A percentile compares a stretch with the other conserved stretches of the same genome.
phyloP scores from a whole-genome alignment of 1,140 invertebrate genomes.

The Doryteuthis pealeii region DNA sequence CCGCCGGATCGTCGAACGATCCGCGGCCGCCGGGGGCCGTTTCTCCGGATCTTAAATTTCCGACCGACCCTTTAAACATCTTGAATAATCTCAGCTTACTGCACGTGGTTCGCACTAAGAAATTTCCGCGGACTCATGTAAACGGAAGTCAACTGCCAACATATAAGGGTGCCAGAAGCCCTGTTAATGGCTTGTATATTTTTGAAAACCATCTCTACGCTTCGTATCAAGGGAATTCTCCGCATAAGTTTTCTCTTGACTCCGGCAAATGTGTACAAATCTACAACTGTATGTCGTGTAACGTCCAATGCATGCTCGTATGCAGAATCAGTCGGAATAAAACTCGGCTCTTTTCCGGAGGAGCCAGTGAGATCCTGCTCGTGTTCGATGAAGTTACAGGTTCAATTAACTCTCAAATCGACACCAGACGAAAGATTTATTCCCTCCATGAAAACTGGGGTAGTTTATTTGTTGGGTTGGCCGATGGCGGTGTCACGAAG shows the following conservation, averaged over 20 bases:
- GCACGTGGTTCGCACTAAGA: too few relatives aligned
- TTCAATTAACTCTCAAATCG: background rate
- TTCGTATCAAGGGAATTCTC: background rate
- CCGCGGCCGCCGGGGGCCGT: too few relatives aligned
- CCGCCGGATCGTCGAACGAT: too few relatives aligned
- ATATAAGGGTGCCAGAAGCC: background rate
- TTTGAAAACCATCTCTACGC: constrained; percentile 4
- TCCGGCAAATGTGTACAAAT: background rate
- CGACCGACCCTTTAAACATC: too few relatives aligned
- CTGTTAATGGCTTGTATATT: background rate
- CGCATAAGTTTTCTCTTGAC: background rate
- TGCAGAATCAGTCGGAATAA: background rate
- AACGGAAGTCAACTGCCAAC: too few relatives aligned
- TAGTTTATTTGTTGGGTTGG: background rate
- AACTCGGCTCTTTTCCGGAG: background rate
- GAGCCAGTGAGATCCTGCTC: background rate
- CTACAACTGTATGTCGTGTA: background rate
- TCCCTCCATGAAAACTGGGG: background rate
- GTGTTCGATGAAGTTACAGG: background rate
- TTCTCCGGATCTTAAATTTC: too few relatives aligned
- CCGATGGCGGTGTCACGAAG: background rate
- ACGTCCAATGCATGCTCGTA: constrained; percentile 6
- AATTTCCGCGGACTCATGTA: too few relatives aligned
- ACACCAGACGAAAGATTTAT: background rate
- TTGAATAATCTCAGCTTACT: too few relatives aligned